Base-by-base conservation (phyloP, 2,888 invertebrate species). In the Lochmaea crataegi region DNA sequence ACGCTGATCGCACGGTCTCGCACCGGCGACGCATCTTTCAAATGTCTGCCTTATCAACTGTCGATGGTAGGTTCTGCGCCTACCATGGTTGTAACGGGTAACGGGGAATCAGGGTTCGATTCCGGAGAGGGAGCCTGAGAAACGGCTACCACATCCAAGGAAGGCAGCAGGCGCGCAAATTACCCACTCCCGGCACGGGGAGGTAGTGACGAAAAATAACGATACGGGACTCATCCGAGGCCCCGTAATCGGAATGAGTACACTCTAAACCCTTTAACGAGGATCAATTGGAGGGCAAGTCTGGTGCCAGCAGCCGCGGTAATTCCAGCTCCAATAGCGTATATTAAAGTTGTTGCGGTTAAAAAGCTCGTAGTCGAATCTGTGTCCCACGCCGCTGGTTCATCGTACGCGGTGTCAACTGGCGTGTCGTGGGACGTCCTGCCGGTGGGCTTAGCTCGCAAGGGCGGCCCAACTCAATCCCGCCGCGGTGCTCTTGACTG, bases 31-130 rank as follows among this genome's bases (percentile, higher is more conserved):
- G n/a, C n/a, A n/a, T n/a, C n/a, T n/a, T n/a, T n/a, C n/a, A n/a
- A n/a, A 89, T 90, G 88, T 90, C 90, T 91, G 90, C 90, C 90
- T 88, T 90, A 90, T 91, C 90, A 90, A 89, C 89, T 90, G 86
- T 89, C 88, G 90, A 91, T 89, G 90, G 90, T 90, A 90, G 89
- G 88, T 88, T 89, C 88, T 88, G 87, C 86, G 90, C 88, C 90
- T 90, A 90, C 90, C 90, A 90, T 91, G 90, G 90, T 90, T 87
- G 88, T 89, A 88, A 92, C 90, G 90, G 82, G 91, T 92, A 90
- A 91, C 91, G 91, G 91, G 89, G 91, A 91, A 92, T 92, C 89
- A 91, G 91, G 91, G 91, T 91, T 92, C 48, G 65, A 58, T 71
- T 61, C n/a, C n/a, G n/a, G n/a, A n/a, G n/a, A n/a, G n/a, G n/a